These are phyloP conservation scores for Paramacrobiotus metropolitanus DNA, from an alignment of 1,140 invertebrate species.

Conservation along the genomic window DNA sequence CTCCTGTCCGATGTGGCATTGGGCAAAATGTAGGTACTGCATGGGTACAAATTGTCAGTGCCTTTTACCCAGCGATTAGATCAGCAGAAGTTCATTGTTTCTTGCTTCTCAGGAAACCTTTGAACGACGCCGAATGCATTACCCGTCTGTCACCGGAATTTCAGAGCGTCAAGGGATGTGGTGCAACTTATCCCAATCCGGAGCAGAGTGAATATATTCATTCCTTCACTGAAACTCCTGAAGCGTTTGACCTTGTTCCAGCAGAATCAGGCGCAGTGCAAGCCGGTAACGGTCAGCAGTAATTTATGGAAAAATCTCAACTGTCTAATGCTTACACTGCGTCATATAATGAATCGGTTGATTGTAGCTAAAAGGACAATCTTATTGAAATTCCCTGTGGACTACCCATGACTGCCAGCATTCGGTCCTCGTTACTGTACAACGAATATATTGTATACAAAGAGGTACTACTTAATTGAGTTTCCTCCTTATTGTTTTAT, in stretches of 20 bases:
- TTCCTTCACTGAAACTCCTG: too few species aligned
- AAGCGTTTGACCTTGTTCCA: too few species aligned
- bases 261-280: too few species aligned
- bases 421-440: slow-evolving; percentile 37
- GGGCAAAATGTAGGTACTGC: neutral
- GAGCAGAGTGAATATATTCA: slow-evolving; percentile 12
- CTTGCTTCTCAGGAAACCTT: slow-evolving; percentile 34
- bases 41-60: too few species aligned
- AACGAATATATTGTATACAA: slow-evolving; percentile 84
- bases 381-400: slow-evolving; percentile 54
- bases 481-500: neutral
- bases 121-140: slow-evolving; percentile 40
- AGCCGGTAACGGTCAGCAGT: too few species aligned
- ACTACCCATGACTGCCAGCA: slow-evolving; percentile 24
- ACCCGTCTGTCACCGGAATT: slow-evolving; percentile 47
- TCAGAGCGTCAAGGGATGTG: slow-evolving; percentile 53
- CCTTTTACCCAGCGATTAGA: too few species aligned
- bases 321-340: too few species aligned
- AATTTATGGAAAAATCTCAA: too few species aligned
- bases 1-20: neutral
- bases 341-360: too few species aligned
- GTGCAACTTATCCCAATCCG: slow-evolving; percentile 46
- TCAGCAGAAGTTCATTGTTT: neutral
- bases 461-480: slow-evolving; percentile 21
- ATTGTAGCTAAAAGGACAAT: too few species aligned